Base-by-base conservation (phyloP, 1,140 invertebrate genomes). In the Danaus melanippus region DNA sequence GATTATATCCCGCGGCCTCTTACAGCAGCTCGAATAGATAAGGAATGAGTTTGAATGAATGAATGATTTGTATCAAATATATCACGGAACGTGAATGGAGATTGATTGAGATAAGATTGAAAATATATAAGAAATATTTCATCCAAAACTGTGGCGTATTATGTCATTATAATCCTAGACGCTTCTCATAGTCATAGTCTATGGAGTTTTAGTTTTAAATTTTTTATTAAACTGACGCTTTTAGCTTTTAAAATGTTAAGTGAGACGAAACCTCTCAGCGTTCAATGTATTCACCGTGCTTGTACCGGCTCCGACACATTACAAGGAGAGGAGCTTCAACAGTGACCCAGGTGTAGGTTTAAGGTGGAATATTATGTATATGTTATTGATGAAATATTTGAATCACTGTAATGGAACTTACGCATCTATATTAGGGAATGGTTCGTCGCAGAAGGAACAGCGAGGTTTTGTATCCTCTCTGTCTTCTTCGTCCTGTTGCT, bases 371-470 rank as follows among this genome's bases (percentile, higher is more conserved):
- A 3, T 15, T 32, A 32, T 7, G 7, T 5, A 32, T 32, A 32
- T 32, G 21, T 32, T 32, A 32, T 32, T 32, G 7, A 5, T 32
- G 2, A 32, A 32, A 39, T n/a, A 39, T 12, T 39, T 49, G 40
- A 12, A 12, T 40, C n/a, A 39, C 32, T 46, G 9, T 41, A 50
- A 39, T 45, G 11, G 9, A 50, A 86, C 81, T 84, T 68, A 86
- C 83, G 71, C 71, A 47, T 84, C 83, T 47, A 86, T 86, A 53
- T 84, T 84, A 41, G 83, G 79, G 48, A 80, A 86, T 0, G 83
- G 79, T 2, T 75, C 74, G 53, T 86, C 83, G 12, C 83, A 86
- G 64, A 76, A 79, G 10, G 76, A 82, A 49, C 83, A 86, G 10
- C 83, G 59, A 1, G 79, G 81, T 51, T 84, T 74, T 0, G 75